A percentile compares a stretch with the other conserved stretches of the same genome.
These are phyloP conservation scores for Penelope pileata DNA, from an alignment of 2,113 vertebrate species.

Conservation along the genomic window DNA sequence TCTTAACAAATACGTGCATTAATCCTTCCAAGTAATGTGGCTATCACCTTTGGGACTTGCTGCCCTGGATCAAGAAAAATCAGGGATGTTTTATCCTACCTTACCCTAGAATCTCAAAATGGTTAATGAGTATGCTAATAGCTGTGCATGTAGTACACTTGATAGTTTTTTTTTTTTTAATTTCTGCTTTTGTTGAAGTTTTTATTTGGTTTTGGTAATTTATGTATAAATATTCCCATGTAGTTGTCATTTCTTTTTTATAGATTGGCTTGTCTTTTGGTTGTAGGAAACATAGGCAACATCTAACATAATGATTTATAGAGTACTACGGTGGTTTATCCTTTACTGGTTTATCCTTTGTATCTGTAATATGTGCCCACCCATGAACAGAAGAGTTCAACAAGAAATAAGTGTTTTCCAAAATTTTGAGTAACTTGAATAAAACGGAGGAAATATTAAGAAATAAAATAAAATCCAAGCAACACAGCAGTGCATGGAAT, in stretches of 20 bases:
- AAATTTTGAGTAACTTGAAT: background rate
- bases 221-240: background rate
- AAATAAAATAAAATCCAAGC: background rate
- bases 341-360: background rate
- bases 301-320: background rate
- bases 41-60: background rate
- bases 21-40: background rate
- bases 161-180: background rate
- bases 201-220: background rate
- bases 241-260: background rate
- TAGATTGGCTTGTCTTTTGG: background rate
- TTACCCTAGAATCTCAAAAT: background rate
- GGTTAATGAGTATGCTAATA: background rate
- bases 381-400: background rate
- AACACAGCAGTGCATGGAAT: background rate
- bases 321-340: background rate
- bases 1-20: background rate
- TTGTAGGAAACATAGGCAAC: background rate
- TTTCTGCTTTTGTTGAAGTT: background rate
- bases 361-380: background rate
- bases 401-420: background rate
- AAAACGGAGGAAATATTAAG: background rate
- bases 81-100: background rate
- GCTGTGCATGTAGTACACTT: background rate
- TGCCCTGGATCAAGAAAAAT: background rate